Percentiles rank a stretch among this genome's conserved stretches.
These are phyloP conservation scores for Propithecus coquereli DNA, from an alignment of 2,113 vertebrate genomes.

Conservation along the genomic window DNA sequence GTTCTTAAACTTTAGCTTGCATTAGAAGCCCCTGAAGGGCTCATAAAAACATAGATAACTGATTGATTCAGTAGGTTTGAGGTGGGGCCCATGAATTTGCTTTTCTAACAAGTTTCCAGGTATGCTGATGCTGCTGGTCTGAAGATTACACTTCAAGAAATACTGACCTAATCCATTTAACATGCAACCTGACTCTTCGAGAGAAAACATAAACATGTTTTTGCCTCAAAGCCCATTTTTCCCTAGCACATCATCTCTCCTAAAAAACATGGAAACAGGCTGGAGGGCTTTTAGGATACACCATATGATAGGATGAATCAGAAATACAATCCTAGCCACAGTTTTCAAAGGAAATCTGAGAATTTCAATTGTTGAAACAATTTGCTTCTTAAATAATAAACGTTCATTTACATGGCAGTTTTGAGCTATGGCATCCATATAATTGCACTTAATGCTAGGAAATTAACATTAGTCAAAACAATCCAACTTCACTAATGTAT, in stretches of 20 bases:
- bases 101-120: background rate
- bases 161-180: background rate
- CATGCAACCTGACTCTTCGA: background rate
- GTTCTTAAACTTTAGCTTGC: background rate
- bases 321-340: background rate
- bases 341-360: background rate
- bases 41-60: background rate
- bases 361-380: background rate
- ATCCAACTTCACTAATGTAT: background rate
- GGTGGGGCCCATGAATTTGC: background rate
- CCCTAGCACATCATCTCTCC: background rate
- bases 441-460: background rate
- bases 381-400: background rate
- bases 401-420: background rate
- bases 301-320: background rate
- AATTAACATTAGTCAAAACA: background rate
- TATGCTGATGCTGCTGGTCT: background rate
- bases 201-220: background rate
- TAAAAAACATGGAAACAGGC: background rate
- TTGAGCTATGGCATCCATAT: background rate
- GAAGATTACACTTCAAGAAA: background rate
- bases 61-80: background rate
- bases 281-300: background rate
- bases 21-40: background rate
- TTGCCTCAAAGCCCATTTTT: background rate